Evolutionary conservation across 2,888 invertebrate genomes (phyloP).

Genomic region (Nomada hirtipes): DNA sequence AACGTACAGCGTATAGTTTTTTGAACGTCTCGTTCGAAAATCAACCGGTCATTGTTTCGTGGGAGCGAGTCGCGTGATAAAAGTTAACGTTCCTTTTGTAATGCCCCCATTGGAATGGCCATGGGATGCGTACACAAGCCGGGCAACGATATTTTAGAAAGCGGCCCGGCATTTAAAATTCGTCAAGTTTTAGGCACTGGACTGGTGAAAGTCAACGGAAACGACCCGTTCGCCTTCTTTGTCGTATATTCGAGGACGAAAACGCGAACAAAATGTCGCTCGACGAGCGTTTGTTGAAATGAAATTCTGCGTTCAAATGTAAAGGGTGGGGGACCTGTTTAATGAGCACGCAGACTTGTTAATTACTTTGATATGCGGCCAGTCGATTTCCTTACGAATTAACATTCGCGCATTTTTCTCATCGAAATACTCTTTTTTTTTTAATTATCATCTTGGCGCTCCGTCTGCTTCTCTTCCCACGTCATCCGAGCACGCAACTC

Average conservation of each 20-base stretch:
- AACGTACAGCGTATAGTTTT: too few species aligned
- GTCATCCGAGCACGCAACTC: too few species aligned
- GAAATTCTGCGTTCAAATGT: not conserved
- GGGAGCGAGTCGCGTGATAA: too few species aligned
- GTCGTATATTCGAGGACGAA: not conserved
- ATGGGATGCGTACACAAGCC: not conserved
- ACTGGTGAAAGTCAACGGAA: slow-evolving; percentile 12
- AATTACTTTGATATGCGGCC: too few species aligned
- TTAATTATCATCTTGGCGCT: too few species aligned
- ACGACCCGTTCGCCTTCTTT: not conserved
- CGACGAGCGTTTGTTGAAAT: not conserved
- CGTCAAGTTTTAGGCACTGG: not conserved
- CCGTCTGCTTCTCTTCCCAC: too few species aligned
- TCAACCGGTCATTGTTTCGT: not conserved
- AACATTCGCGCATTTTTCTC: too few species aligned
- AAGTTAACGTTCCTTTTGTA: not conserved
- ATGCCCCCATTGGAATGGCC: not conserved
- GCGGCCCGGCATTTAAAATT: not conserved
- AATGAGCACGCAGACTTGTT: too few species aligned
- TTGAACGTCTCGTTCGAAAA: not conserved
- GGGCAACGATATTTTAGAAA: slow-evolving; percentile 13
- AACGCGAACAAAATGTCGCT: not conserved
- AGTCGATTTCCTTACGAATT: too few species aligned
- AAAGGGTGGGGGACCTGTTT: too few species aligned
- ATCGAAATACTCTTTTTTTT: too few species aligned